A percentile compares a stretch with the other conserved stretches of the same genome.
Conservation (phyloP, 2,113 vertebrate genomes). For the Grus americana region DNA sequence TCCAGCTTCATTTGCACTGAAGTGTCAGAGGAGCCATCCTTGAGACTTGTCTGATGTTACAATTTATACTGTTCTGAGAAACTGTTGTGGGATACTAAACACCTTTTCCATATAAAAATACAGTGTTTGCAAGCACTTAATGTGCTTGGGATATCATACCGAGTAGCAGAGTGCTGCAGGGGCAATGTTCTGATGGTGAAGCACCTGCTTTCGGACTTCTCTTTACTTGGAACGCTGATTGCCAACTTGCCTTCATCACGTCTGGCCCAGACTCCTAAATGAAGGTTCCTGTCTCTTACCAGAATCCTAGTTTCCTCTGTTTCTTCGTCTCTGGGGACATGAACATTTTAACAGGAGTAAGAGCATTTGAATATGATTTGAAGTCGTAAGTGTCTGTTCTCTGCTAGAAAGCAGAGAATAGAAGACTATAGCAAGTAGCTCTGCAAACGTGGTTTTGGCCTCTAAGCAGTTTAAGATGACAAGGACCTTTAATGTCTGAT, state of each 20-base stretch:
- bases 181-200: background rate
- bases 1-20: background rate
- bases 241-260: background rate
- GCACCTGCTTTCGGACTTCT: background rate
- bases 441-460: background rate
- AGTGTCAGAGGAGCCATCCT: background rate
- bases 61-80: background rate
- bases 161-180: background rate
- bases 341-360: background rate
- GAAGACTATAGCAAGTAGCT: background rate
- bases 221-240: background rate
- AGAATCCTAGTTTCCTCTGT: fast-evolving
- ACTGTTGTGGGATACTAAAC: background rate
- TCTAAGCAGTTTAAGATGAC: background rate
- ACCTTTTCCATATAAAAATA: background rate
- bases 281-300: background rate
- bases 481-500: background rate
- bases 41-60: background rate
- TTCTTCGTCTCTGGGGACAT: background rate
- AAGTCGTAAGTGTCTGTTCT: background rate
- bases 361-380: background rate
- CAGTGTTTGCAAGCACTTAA: background rate
- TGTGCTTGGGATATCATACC: background rate
- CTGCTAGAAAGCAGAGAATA: background rate
- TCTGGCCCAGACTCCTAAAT: background rate